Evolutionary conservation across 2,888 invertebrate genomes (phyloP).

Genomic region (Pyrgus malvae): DNA sequence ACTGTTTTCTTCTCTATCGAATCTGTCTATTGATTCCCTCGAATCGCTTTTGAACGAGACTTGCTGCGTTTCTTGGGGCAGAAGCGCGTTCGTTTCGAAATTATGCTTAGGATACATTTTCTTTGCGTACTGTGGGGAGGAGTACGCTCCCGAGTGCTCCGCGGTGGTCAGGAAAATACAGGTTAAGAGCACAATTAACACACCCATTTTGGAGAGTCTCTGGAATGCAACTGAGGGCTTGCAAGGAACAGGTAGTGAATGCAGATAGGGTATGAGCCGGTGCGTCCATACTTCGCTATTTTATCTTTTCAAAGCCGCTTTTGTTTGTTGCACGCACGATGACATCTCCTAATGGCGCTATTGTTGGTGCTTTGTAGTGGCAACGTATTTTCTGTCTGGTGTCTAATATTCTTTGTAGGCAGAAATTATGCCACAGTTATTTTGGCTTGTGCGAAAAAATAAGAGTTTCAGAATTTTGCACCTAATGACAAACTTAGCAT

Average conservation of each 20-base stretch:
- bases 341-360: conserved; percentile 74
- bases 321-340: conserved; percentile 78
- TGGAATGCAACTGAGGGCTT: conserved; percentile 36
- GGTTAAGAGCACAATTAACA: conserved; percentile 46
- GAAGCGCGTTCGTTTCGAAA: conserved; percentile 56
- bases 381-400: conserved; percentile 14
- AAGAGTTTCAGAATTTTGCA: no score
- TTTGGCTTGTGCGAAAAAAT: no score
- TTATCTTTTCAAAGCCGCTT: conserved; percentile 74
- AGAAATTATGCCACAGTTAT: no score
- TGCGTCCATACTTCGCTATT: conserved; percentile 55
- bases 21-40: conserved; percentile 48
- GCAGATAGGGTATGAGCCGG: conserved; percentile 56
- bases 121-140: conserved; percentile 77
- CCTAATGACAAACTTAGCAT: no score
- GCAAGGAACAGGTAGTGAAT: conserved; percentile 51
- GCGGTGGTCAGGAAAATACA: conserved; percentile 40
- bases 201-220: conserved; percentile 55
- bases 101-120: conserved; percentile 66
- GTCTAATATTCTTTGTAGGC: not conserved
- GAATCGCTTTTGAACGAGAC: conserved; percentile 46
- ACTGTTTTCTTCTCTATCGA: conserved; percentile 52
- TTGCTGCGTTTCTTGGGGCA: conserved; percentile 60
- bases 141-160: conserved; percentile 76
- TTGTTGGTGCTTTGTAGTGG: conserved; percentile 66